Evolutionary conservation across 1,140 invertebrate species (phyloP).

Genomic region (Daktulosphaira vitifoliae): DNA sequence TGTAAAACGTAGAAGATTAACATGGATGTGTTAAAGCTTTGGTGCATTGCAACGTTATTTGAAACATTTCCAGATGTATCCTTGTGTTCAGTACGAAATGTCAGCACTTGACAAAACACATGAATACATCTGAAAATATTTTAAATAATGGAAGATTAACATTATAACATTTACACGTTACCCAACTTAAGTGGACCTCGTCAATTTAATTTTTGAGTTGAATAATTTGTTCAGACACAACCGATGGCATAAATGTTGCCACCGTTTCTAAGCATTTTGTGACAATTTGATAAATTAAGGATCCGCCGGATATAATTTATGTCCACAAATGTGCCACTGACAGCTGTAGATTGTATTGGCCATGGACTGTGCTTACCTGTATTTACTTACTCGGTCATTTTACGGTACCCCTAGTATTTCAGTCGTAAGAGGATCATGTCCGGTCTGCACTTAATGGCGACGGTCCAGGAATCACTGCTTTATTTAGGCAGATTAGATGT

Average conservation of each 20-base stretch:
- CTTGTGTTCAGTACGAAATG: no score
- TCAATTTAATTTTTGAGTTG: constrained; percentile 10
- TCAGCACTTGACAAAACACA: no score
- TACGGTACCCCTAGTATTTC: background rate
- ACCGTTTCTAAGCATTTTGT: constrained; percentile 20
- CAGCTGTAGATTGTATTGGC: constrained; percentile 19
- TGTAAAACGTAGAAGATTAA: no score
- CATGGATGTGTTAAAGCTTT: no score
- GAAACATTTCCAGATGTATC: no score
- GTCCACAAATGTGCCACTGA: constrained; percentile 27
- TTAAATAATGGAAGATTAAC: no score
- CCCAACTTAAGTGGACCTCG: constrained; percentile 5
- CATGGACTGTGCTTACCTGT: constrained; percentile 24
- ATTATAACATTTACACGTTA: constrained; percentile 6
- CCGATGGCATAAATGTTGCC: constrained; percentile 19
- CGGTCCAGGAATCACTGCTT: constrained; percentile 24
- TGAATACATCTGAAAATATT: no score
- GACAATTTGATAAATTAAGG: constrained; percentile 32
- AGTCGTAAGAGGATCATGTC: constrained; percentile 31
- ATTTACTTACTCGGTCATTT: constrained; percentile 8
- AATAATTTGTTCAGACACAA: constrained; percentile 21
- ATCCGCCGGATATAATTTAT: constrained; percentile 25
- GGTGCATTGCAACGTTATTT: no score
- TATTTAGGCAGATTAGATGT: constrained; percentile 31
- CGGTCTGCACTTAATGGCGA: constrained; percentile 31